Evolutionary conservation across 1,140 invertebrate genomes (phyloP).

Genomic region (Zaprionus lachaisei): DNA sequence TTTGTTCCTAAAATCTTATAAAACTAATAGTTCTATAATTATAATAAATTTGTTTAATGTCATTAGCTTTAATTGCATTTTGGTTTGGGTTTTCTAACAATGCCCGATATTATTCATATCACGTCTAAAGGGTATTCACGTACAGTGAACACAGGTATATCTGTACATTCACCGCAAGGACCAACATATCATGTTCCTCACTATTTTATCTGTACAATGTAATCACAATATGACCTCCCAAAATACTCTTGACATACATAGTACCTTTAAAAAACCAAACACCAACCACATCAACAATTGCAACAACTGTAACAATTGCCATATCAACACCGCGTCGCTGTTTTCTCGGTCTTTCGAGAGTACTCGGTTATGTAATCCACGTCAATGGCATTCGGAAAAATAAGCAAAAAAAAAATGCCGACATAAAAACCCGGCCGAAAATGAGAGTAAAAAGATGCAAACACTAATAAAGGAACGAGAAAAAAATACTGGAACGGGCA

Average conservation of each 20-base stretch:
- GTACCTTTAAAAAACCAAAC: conserved; percentile 23
- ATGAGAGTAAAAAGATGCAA: conserved; percentile 34
- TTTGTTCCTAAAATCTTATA: too few species aligned
- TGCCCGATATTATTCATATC: too few species aligned
- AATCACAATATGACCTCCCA: conserved; percentile 33
- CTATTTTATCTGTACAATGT: conserved; percentile 10
- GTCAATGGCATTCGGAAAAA: conserved; percentile 47
- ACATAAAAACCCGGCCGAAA: conserved; percentile 34
- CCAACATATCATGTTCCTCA: conserved; percentile 21
- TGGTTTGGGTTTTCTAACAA: too few species aligned
- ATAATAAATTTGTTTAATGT: too few species aligned
- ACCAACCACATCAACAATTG: conserved; percentile 4
- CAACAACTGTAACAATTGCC: conserved; percentile 4
- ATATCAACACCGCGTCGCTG: conserved; percentile 7
- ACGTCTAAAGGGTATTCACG: not conserved
- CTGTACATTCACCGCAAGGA: not conserved
- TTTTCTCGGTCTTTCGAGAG: conserved; percentile 27
- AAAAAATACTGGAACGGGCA: not conserved
- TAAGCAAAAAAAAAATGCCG: conserved; percentile 38
- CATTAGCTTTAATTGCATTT: too few species aligned
- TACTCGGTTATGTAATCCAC: conserved; percentile 39
- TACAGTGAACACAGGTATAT: not conserved
- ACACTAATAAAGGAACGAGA: conserved; percentile 38
- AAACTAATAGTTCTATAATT: too few species aligned
- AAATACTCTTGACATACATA: conserved; percentile 35